These are phyloP conservation scores for Cotesia chilonis DNA, from an alignment of 1,140 invertebrate species.

Conservation along the genomic window DNA sequence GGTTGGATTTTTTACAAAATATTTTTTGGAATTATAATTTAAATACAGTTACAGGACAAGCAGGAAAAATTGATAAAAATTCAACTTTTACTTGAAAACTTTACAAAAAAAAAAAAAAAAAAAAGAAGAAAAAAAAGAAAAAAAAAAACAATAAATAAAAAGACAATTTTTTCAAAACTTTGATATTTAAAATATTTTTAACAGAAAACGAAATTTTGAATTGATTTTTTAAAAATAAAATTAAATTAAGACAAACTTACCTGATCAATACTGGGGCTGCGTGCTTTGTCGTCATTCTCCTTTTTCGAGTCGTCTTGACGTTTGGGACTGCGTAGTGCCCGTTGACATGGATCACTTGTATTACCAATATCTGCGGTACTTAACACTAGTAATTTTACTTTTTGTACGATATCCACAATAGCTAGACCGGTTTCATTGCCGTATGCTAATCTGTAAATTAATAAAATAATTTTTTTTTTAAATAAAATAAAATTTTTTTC, in stretches of 20 bases:
- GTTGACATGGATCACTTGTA: constrained; percentile 85
- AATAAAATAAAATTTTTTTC: no score
- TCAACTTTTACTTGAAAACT: not conserved
- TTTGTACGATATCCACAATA: constrained; percentile 93
- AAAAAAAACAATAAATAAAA: not conserved
- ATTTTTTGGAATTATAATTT: not conserved
- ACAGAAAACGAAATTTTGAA: not conserved
- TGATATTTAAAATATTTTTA: not conserved
- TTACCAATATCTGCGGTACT: constrained; percentile 89
- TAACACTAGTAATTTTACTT: constrained; percentile 86
- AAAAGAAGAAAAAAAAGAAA: no score
- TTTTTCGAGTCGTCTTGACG: constrained; percentile 64
- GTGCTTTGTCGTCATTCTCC: constrained; percentile 75
- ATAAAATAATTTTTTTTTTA: not conserved
- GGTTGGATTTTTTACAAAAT: no score
- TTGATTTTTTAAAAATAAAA: not conserved
- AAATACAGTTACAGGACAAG: not conserved
- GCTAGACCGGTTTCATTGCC: constrained; percentile 95
- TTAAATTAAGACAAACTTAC: constrained; percentile 65
- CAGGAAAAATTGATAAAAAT: not conserved
- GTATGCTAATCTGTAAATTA: constrained; percentile 84
- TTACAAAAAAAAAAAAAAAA: not conserved
- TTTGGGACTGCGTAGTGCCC: constrained; percentile 85
- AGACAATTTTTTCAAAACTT: not conserved
- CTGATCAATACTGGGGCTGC: constrained; percentile 92